These are phyloP conservation scores for Promerops cafer DNA, from an alignment of 2,113 vertebrate genomes.

Conservation along the genomic window DNA sequence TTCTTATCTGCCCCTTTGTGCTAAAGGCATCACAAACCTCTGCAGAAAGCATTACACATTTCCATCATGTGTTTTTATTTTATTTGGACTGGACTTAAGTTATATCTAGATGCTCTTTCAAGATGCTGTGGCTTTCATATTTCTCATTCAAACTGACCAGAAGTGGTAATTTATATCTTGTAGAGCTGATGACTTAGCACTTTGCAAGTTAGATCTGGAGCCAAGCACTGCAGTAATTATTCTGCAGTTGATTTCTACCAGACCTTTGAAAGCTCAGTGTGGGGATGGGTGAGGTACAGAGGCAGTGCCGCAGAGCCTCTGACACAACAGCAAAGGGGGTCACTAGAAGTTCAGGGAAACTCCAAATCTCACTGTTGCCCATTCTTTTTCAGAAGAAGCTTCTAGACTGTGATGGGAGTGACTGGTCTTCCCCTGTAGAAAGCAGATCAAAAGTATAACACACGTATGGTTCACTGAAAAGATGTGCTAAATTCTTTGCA, in stretches of 20 bases:
- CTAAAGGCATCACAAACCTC: not conserved
- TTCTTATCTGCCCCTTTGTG: not conserved
- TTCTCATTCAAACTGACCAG: not conserved
- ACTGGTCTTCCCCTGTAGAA: not conserved
- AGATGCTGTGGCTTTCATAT: not conserved
- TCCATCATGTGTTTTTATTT: not conserved
- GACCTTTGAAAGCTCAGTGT: not conserved
- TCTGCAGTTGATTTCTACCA: not conserved
- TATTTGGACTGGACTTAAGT: not conserved
- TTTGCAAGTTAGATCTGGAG: not conserved
- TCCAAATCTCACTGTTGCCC: not conserved
- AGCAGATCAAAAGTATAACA: not conserved
- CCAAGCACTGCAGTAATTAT: not conserved
- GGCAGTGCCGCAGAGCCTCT: not conserved
- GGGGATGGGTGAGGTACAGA: not conserved
- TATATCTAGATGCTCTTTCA: not conserved
- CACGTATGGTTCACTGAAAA: not conserved
- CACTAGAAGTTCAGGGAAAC: not conserved
- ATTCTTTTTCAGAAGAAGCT: not conserved
- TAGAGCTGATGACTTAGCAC: slow-evolving; percentile 10
- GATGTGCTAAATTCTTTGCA: not conserved
- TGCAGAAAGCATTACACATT: not conserved
- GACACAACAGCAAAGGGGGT: not conserved
- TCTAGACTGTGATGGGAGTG: not conserved
- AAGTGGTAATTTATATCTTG: not conserved